These are phyloP conservation scores for Macropis europaea DNA, from an alignment of 2,888 invertebrate species.

Conservation along the genomic window DNA sequence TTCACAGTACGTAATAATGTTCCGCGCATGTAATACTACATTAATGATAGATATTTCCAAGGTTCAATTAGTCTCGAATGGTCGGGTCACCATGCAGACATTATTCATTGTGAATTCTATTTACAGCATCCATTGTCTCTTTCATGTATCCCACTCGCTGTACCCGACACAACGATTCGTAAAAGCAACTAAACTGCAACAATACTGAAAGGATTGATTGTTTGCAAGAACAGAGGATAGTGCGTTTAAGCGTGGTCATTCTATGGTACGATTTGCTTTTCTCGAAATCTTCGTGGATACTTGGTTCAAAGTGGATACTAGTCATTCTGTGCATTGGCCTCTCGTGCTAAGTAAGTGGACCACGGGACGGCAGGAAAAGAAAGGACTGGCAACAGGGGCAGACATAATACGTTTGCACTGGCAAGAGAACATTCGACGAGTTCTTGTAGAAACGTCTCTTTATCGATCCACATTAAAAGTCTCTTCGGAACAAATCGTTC, in stretches of 20 bases:
- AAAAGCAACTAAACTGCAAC: slow-evolving; percentile 1
- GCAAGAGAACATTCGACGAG: slow-evolving; percentile 17
- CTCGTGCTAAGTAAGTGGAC: slow-evolving; percentile 44
- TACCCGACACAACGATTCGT: not conserved
- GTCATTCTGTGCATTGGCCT: slow-evolving; percentile 45
- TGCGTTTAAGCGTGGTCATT: slow-evolving; percentile 30
- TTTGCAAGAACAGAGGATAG: slow-evolving; percentile 13
- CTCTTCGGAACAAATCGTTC: not conserved
- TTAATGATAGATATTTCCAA: not conserved
- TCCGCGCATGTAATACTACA: not conserved
- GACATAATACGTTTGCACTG: slow-evolving; percentile 36
- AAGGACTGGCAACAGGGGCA: not conserved
- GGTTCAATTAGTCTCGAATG: not conserved
- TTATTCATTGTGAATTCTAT: not conserved
- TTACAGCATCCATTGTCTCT: not conserved
- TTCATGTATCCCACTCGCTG: not conserved
- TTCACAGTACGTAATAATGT: not conserved
- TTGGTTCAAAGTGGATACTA: slow-evolving; percentile 22
- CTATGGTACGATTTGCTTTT: slow-evolving; percentile 20
- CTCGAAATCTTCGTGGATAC: slow-evolving; percentile 27
- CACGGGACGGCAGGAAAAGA: slow-evolving; percentile 11
- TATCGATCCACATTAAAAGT: slow-evolving; percentile 19
- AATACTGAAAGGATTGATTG: slow-evolving; percentile 26
- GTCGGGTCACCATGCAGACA: not conserved
- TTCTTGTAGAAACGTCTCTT: slow-evolving; percentile 14